phyloP scores from a whole-genome alignment of 1,140 invertebrate genomes.

The Drosophila sturtevanti region DNA sequence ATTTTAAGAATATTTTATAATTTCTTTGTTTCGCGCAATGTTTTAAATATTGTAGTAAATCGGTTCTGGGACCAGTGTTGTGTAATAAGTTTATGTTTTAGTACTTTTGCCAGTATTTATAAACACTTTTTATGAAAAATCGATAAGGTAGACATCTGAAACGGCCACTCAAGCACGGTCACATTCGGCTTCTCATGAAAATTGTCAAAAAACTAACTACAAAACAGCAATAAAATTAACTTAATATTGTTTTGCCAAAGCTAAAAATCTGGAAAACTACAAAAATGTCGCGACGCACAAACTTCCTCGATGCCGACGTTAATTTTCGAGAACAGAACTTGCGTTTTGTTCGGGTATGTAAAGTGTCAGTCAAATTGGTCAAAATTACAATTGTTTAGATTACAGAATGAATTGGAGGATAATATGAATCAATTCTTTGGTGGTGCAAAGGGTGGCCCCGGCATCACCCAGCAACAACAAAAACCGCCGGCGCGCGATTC shows the following conservation, averaged over 20 bases:
- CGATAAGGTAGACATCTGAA: background rate
- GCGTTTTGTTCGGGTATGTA: conserved; percentile 81
- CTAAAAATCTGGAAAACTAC: background rate
- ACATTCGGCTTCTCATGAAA: background rate
- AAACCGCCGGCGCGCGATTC: conserved; percentile 63
- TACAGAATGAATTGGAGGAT: conserved; percentile 80
- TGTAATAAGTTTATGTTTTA: no score
- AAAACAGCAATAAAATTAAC: conserved; percentile 1
- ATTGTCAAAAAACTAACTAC: conserved; percentile 3
- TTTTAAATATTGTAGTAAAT: background rate
- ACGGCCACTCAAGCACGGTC: background rate
- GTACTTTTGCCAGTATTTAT: background rate
- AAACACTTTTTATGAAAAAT: background rate
- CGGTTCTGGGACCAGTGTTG: no score
- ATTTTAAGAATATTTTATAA: no score
- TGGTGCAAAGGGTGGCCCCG: conserved; percentile 14
- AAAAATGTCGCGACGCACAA: conserved; percentile 59
- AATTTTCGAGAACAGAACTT: conserved; percentile 83
- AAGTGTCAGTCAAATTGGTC: background rate
- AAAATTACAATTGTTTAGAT: background rate
- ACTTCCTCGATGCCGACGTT: conserved; percentile 70
- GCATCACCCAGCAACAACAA: conserved; percentile 13
- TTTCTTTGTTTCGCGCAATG: background rate
- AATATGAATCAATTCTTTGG: conserved; percentile 77
- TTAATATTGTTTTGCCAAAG: background rate